Evolutionary conservation across 2,888 invertebrate genomes (phyloP).

Genomic region (Hydriomena furcata): DNA sequence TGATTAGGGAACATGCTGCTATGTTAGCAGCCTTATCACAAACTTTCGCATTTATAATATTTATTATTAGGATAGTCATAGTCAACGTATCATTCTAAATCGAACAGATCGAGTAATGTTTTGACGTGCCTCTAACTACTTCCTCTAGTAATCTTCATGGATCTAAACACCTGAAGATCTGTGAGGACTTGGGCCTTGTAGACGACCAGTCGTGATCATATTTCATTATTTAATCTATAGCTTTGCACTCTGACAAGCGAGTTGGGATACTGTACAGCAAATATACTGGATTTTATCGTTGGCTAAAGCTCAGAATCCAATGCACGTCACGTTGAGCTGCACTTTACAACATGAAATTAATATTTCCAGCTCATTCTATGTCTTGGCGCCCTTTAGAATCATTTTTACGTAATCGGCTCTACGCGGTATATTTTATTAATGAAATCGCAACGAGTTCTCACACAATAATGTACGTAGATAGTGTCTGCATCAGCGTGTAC

Average conservation of each 20-base stretch:
- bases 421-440: constrained; percentile 65
- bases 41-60: no score
- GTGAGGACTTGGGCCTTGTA: no score
- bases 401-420: constrained; percentile 49
- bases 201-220: no score
- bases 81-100: no score
- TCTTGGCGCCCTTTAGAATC: constrained; percentile 59
- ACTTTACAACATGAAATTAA: constrained; percentile 45
- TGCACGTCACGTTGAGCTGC: constrained; percentile 33
- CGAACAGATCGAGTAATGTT: no score
- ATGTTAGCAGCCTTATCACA: no score
- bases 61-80: no score
- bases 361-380: constrained; percentile 61
- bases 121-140: no score
- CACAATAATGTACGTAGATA: constrained; percentile 35
- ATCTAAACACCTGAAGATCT: no score
- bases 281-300: constrained; percentile 1
- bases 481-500: constrained; percentile 15
- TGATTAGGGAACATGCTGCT: no score
- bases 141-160: no score
- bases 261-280: background rate
- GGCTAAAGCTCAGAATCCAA: background rate
- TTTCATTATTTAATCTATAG: no score
- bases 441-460: constrained; percentile 50
- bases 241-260: background rate